These are phyloP conservation scores for Crax fasciolata DNA, from an alignment of 2,797 vertebrate species.

Conservation along the genomic window DNA sequence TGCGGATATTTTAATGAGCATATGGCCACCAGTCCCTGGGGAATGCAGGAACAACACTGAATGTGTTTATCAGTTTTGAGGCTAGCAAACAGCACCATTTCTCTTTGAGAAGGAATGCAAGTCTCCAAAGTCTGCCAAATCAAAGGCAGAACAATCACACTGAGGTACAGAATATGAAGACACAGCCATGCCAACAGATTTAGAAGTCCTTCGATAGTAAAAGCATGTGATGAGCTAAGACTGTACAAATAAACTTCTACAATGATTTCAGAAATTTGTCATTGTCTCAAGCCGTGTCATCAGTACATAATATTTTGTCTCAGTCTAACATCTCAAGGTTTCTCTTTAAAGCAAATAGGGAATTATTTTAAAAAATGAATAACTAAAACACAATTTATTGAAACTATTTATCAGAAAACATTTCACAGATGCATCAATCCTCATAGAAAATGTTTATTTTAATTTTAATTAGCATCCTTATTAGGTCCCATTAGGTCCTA, in stretches of 20 bases:
- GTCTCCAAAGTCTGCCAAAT: background rate
- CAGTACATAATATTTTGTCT: background rate
- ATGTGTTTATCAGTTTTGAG: background rate
- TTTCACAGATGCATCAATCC: background rate
- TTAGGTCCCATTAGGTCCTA: background rate
- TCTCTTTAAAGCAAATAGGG: background rate
- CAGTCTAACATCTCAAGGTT: background rate
- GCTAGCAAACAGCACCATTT: background rate
- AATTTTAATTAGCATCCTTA: background rate
- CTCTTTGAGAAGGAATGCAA: background rate
- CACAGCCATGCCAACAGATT: background rate
- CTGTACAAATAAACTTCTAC: background rate
- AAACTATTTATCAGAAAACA: background rate
- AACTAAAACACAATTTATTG: background rate
- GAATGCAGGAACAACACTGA: background rate
- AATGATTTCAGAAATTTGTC: background rate
- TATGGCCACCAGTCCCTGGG: background rate
- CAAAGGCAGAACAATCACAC: background rate
- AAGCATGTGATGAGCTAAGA: background rate
- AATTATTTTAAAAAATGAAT: background rate
- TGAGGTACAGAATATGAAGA: background rate
- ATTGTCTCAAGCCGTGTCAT: background rate
- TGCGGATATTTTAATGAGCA: background rate
- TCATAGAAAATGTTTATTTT: background rate
- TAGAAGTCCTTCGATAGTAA: background rate